These are phyloP conservation scores for Tonatia bakeri DNA, from an alignment of 2,113 vertebrate genomes.

Conservation along the genomic window DNA sequence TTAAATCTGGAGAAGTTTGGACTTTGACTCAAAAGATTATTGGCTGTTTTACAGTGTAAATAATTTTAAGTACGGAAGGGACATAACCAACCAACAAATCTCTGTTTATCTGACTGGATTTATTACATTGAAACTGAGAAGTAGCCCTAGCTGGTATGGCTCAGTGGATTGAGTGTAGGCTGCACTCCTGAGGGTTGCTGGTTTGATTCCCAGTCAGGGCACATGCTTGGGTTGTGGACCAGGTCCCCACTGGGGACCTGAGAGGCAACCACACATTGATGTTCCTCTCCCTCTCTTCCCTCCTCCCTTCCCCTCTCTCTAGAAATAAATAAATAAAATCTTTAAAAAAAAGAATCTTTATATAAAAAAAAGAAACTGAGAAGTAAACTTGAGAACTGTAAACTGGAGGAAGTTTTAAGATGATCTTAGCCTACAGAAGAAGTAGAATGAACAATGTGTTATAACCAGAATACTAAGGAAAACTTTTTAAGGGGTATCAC, in stretches of 20 bases:
- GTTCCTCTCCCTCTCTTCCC: too few species aligned
- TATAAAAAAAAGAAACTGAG: background rate
- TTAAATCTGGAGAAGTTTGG: conserved; percentile 26
- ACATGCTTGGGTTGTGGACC: too few species aligned
- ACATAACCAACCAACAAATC: background rate
- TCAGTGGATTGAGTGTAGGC: too few species aligned
- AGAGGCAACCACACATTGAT: too few species aligned
- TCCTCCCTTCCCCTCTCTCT: too few species aligned
- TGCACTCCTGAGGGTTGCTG: too few species aligned
- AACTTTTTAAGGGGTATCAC: background rate
- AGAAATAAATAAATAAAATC: too few species aligned
- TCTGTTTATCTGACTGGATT: conserved; percentile 25
- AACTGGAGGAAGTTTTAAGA: background rate
- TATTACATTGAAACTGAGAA: background rate
- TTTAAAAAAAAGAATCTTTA: too few species aligned
- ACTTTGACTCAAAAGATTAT: conserved; percentile 27
- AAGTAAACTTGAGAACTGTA: background rate
- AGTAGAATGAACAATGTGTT: background rate
- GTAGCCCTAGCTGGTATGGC: background rate
- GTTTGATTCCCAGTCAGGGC: too few species aligned
- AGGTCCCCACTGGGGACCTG: too few species aligned
- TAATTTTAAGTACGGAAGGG: conserved; percentile 38
- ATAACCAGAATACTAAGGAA: background rate
- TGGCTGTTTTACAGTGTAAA: conserved; percentile 18
- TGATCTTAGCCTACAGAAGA: background rate